Evolutionary conservation across 2,113 vertebrate genomes (phyloP).

Genomic region (Pipa parva): DNA sequence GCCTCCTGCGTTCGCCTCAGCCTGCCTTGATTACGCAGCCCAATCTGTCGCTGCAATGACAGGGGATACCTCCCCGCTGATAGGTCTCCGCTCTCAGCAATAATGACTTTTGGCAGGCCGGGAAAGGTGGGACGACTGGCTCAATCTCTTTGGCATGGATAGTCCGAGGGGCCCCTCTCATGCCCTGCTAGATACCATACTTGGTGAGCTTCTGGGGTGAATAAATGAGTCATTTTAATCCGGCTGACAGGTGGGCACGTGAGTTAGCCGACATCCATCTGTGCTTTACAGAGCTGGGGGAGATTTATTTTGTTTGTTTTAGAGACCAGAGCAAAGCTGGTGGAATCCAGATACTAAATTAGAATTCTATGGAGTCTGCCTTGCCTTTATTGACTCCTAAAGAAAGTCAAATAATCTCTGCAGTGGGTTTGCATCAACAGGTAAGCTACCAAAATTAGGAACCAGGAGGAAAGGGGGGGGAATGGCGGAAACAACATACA

Average conservation of each 20-base stretch:
- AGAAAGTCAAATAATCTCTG: too few species aligned
- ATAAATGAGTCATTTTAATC: constrained; percentile 99
- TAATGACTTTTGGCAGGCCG: constrained; percentile 98
- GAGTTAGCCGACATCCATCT: constrained; percentile 98
- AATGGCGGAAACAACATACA: too few species aligned
- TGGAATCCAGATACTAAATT: neutral
- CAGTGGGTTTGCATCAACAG: too few species aligned
- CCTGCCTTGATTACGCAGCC: constrained; percentile 84
- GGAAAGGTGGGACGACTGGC: constrained; percentile 63
- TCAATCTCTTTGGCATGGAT: constrained; percentile 61
- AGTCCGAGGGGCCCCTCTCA: constrained; percentile 63
- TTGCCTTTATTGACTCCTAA: too few species aligned
- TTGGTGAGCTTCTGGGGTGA: constrained; percentile 96
- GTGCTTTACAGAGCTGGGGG: constrained; percentile 78
- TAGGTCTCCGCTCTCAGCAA: constrained; percentile 89
- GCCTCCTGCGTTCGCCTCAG: constrained; percentile 78
- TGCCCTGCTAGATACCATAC: constrained; percentile 85
- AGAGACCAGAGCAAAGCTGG: constrained; percentile 8
- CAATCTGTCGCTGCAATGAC: constrained; percentile 97
- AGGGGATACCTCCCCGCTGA: constrained; percentile 89
- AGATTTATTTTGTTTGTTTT: too few species aligned
- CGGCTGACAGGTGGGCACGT: constrained; percentile 99
- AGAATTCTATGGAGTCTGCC: too few species aligned
- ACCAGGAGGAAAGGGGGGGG: too few species aligned
- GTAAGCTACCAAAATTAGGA: too few species aligned